A percentile compares a stretch with the other conserved stretches of the same genome.
Conservation (phyloP, 2,888 invertebrate genomes). For the Nineta flava region DNA sequence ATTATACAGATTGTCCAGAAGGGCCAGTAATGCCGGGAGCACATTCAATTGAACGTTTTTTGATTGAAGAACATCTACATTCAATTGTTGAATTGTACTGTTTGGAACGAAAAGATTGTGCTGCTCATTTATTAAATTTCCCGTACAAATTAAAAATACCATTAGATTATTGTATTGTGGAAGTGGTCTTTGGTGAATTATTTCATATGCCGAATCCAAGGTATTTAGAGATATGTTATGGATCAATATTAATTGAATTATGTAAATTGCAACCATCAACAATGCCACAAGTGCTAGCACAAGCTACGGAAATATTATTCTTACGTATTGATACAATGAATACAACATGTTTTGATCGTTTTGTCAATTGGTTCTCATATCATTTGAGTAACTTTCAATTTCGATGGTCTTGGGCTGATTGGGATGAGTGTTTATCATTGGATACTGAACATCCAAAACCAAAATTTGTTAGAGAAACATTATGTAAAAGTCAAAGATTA, state of each 20-base stretch:
- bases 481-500: constrained; percentile 76
- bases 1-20: constrained; percentile 96
- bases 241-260: constrained; percentile 87
- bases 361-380: constrained; percentile 95
- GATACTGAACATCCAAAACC: constrained; percentile 85
- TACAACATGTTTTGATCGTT: constrained; percentile 88
- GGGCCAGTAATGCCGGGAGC: constrained; percentile 83
- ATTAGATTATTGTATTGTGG: constrained; percentile 94
- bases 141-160: constrained; percentile 90
- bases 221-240: constrained; percentile 84
- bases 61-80: constrained; percentile 93
- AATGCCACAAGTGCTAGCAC: constrained; percentile 94
- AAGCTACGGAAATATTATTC: constrained; percentile 94
- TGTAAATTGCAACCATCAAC: constrained; percentile 93
- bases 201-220: constrained; percentile 84
- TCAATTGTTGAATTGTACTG: constrained; percentile 82
- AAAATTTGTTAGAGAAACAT: constrained; percentile 84
- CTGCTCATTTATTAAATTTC: constrained; percentile 79
- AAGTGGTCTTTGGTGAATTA: constrained; percentile 88
- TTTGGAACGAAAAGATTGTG: constrained; percentile 87
- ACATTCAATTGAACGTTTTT: constrained; percentile 92
- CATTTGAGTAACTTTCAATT: constrained; percentile 99
- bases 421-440: constrained; percentile 72
- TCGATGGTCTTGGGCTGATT: constrained; percentile 97
- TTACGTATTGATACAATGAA: constrained; percentile 96